phyloP scores from a whole-genome alignment of 1,140 invertebrate species.

The Tyrophagus putrescentiae region DNA sequence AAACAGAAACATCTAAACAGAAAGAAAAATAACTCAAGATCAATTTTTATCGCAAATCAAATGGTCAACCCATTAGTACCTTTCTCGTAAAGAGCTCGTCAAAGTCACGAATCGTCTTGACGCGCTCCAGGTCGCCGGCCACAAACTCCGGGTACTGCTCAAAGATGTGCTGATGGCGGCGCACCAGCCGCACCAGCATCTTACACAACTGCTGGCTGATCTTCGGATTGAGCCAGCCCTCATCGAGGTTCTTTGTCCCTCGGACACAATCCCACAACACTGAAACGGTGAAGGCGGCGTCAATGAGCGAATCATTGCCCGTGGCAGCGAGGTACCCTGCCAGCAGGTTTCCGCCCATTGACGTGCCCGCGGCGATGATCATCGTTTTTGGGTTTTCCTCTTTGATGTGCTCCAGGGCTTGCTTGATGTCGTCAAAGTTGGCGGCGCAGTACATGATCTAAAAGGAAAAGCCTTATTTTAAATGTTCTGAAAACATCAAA shows the following conservation, averaged over 20 bases:
- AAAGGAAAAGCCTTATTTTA: too few species aligned
- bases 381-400: constrained; percentile 41
- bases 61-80: too few species aligned
- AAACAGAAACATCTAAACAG: constrained; percentile 66
- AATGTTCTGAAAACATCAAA: too few species aligned
- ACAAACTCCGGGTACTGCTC: too few species aligned
- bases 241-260: constrained; percentile 54
- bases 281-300: constrained; percentile 59
- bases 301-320: constrained; percentile 44
- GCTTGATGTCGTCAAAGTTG: too few species aligned
- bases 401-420: too few species aligned
- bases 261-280: constrained; percentile 63
- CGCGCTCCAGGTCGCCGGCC: constrained; percentile 34
- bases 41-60: too few species aligned
- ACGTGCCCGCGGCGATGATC: constrained; percentile 60
- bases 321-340: constrained; percentile 57
- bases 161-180: too few species aligned
- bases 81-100: constrained; percentile 61
- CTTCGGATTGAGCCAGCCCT: constrained; percentile 53
- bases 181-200: too few species aligned
- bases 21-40: too few species aligned
- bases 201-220: constrained; percentile 58
- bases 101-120: constrained; percentile 62
- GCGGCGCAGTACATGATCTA: too few species aligned
- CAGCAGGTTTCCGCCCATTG: constrained; percentile 58